Evolutionary conservation across 2,797 vertebrate genomes (phyloP).

Genomic region (Spinus pinus): DNA sequence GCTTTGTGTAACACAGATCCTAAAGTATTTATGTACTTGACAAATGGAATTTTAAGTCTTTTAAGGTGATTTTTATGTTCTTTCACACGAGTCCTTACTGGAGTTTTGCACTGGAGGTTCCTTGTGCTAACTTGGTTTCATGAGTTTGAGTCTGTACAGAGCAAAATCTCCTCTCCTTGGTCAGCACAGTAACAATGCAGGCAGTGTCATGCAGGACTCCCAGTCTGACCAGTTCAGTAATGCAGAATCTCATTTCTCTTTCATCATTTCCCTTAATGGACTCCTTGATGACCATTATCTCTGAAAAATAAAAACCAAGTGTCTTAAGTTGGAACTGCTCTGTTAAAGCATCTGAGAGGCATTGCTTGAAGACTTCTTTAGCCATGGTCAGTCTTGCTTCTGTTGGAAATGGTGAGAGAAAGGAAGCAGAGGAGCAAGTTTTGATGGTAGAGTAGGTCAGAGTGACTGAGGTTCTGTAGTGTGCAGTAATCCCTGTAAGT

Average conservation of each 20-base stretch:
- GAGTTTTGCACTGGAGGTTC: background rate
- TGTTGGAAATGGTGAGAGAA: background rate
- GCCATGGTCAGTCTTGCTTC: background rate
- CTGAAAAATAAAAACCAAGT: background rate
- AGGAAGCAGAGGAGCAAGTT: background rate
- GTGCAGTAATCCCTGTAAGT: background rate
- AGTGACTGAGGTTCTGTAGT: background rate
- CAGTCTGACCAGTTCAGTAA: background rate
- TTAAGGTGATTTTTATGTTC: background rate
- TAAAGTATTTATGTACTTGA: background rate
- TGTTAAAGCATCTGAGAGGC: background rate
- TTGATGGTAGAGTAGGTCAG: background rate
- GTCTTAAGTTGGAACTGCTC: background rate
- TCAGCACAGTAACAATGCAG: background rate
- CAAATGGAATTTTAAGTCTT: background rate
- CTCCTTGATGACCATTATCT: background rate
- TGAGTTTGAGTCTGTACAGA: background rate
- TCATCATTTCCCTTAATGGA: background rate
- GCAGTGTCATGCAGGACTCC: background rate
- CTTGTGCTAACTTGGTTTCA: background rate
- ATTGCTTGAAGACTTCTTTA: background rate
- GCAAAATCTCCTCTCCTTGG: background rate
- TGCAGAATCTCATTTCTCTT: background rate
- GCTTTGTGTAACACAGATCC: background rate
- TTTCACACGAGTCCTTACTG: background rate